phyloP scores from a whole-genome alignment of 2,797 vertebrate genomes.

The Rhincodon typus region DNA sequence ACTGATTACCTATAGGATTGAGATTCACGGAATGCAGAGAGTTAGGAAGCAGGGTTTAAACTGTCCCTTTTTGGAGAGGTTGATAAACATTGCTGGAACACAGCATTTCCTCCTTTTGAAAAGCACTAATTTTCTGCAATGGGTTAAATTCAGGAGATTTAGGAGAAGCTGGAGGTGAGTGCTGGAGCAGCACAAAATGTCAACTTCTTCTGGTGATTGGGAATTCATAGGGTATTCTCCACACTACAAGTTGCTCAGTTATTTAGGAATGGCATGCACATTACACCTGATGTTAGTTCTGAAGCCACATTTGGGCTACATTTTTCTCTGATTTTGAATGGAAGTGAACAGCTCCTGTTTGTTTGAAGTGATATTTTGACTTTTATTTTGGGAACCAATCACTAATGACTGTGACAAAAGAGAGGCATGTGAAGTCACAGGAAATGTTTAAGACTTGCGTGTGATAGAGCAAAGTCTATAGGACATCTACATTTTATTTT shows the following conservation, averaged over 20 bases:
- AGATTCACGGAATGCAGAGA: background rate
- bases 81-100: background rate
- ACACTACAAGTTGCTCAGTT: background rate
- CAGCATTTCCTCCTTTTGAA: background rate
- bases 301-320: background rate
- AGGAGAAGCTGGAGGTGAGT: background rate
- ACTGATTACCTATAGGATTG: background rate
- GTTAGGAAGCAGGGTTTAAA: background rate
- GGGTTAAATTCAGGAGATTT: background rate
- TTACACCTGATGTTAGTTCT: background rate
- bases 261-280: background rate
- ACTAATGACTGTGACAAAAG: background rate
- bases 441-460: background rate
- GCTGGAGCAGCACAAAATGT: background rate
- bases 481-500: background rate
- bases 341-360: background rate
- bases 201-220: background rate
- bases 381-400: background rate
- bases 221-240: background rate
- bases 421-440: background rate
- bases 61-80: background rate
- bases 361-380: slow-evolving; percentile 1
- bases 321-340: background rate
- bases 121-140: background rate
- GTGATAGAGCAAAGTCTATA: background rate